Evolutionary conservation across 2,113 vertebrate species (phyloP).

Genomic region (Silurus meridionalis): DNA sequence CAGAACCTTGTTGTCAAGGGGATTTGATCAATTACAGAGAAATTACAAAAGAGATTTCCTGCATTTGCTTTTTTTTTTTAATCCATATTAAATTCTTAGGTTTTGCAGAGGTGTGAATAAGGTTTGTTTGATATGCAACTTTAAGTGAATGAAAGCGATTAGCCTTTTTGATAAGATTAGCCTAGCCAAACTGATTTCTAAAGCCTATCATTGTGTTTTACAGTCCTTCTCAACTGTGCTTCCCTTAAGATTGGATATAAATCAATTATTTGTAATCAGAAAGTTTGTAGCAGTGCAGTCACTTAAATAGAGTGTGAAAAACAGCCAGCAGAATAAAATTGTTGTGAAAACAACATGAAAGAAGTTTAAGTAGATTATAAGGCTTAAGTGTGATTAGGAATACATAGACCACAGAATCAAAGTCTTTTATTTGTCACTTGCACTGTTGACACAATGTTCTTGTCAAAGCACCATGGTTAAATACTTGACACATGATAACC

Average conservation of each 20-base stretch:
- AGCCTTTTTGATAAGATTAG: conserved; percentile 55
- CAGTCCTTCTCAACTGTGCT: neutral
- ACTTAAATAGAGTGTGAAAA: too few relatives aligned
- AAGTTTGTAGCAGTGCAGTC: too few relatives aligned
- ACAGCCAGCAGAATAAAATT: too few relatives aligned
- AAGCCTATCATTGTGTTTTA: conserved; percentile 30
- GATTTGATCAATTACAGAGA: conserved; percentile 36
- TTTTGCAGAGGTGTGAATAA: conserved; percentile 32
- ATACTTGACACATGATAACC: too few relatives aligned
- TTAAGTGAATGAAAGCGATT: conserved; percentile 48
- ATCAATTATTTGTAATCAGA: too few relatives aligned
- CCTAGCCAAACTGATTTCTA: conserved; percentile 49
- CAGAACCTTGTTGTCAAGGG: neutral
- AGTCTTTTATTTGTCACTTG: too few relatives aligned
- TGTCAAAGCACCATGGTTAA: too few relatives aligned
- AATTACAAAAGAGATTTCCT: conserved; percentile 37
- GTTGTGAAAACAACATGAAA: too few relatives aligned
- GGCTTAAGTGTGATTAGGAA: too few relatives aligned
- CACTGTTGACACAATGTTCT: too few relatives aligned
- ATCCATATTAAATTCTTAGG: neutral
- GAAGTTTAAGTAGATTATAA: too few relatives aligned
- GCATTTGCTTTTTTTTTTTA: conserved; percentile 39
- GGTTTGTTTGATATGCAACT: conserved; percentile 50
- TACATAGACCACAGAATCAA: too few relatives aligned
- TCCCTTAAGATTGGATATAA: neutral